Percentiles rank a stretch among this genome's conserved stretches.
phyloP scores from a whole-genome alignment of 2,888 invertebrate species.

The Thecocarcelia acutangulata region DNA sequence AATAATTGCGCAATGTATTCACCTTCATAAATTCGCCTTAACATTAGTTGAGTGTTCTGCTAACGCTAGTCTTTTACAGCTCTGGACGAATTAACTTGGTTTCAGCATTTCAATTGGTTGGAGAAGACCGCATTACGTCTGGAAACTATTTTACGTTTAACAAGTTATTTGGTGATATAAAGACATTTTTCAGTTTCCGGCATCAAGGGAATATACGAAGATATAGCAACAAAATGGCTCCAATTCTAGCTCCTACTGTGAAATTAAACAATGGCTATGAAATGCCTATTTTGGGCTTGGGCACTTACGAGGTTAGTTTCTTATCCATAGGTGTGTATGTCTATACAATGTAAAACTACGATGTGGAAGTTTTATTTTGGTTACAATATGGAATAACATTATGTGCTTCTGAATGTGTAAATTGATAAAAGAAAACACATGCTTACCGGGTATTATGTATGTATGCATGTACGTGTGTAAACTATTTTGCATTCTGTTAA shows the following conservation, averaged over 20 bases:
- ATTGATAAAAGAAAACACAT: too few relatives aligned
- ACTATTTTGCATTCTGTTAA: too few relatives aligned
- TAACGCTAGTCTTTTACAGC: background rate
- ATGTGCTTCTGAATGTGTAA: background rate
- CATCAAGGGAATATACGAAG: background rate
- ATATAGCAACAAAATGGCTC: constrained; percentile 58
- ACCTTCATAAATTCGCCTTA: background rate
- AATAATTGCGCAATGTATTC: too few relatives aligned
- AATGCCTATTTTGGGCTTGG: constrained; percentile 85
- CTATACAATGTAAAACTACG: too few relatives aligned
- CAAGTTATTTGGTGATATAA: background rate
- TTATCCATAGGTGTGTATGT: too few relatives aligned
- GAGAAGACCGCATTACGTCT: background rate
- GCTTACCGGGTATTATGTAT: too few relatives aligned
- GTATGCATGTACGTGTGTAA: background rate
- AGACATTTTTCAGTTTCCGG: background rate
- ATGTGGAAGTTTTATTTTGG: too few relatives aligned
- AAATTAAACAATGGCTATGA: constrained; percentile 84
- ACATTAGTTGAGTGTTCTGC: constrained; percentile 2
- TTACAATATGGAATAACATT: too few relatives aligned
- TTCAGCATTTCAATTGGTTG: constrained; percentile 1
- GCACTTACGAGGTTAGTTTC: constrained; percentile 84
- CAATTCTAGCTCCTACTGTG: constrained; percentile 77
- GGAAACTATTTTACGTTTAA: constrained; percentile 16
- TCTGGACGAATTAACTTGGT: too few relatives aligned